phyloP scores from a whole-genome alignment of 2,113 vertebrate species.

The Gobius niger region DNA sequence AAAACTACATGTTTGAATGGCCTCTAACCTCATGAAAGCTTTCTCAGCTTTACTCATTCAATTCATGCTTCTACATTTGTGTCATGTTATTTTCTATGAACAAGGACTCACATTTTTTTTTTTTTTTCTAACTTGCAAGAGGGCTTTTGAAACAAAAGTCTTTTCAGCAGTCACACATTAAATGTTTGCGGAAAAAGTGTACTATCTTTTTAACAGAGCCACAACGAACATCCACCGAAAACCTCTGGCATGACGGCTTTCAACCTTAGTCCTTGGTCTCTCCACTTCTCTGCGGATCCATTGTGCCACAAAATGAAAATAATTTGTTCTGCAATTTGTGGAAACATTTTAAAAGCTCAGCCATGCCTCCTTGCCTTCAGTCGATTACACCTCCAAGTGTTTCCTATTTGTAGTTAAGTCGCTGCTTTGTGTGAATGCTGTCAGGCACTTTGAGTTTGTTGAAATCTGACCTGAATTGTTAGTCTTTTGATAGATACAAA shows the following conservation, averaged over 20 bases:
- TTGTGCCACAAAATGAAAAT: slow-evolving; percentile 3
- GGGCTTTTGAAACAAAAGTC: too few species aligned
- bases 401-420: neutral
- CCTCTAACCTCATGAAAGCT: too few species aligned
- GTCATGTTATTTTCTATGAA: too few species aligned
- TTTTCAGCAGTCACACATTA: too few species aligned
- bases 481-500: neutral
- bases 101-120: too few species aligned
- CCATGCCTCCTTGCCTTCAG: slow-evolving; percentile 12
- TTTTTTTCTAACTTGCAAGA: too few species aligned
- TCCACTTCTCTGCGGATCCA: neutral
- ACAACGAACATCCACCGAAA: too few species aligned
- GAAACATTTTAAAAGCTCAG: slow-evolving; percentile 7
- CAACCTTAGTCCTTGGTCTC: neutral
- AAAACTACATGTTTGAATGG: too few species aligned
- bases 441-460: slow-evolving; percentile 40
- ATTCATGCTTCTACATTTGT: too few species aligned
- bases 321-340: slow-evolving; percentile 2
- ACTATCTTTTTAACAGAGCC: too few species aligned
- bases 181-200: too few species aligned
- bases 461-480: neutral
- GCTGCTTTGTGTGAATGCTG: neutral
- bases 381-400: neutral
- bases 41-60: too few species aligned
- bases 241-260: neutral